phyloP scores from a whole-genome alignment of 2,888 invertebrate species.

The Onthophagus sagittarius region DNA sequence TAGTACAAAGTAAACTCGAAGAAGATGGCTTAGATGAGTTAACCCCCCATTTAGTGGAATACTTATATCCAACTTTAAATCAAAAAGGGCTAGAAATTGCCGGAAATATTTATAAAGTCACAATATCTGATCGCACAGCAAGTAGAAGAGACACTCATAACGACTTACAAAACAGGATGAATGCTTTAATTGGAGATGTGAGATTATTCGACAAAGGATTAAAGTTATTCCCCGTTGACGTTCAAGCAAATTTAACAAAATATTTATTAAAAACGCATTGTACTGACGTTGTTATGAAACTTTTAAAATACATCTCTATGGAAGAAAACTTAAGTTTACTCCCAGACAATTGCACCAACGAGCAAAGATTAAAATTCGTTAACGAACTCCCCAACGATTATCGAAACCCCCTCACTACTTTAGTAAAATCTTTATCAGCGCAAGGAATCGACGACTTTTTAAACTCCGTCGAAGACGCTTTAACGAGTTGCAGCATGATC shows the following conservation, averaged over 20 bases:
- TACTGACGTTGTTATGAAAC: slow-evolving; percentile 74
- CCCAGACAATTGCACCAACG: slow-evolving; percentile 57
- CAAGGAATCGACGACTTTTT: slow-evolving; percentile 77
- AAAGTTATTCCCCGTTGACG: slow-evolving; percentile 58
- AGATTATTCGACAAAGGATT: slow-evolving; percentile 78
- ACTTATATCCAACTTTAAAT: slow-evolving; percentile 66
- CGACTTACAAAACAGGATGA: slow-evolving; percentile 78
- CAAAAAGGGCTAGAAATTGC: slow-evolving; percentile 64
- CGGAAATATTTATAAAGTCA: slow-evolving; percentile 69
- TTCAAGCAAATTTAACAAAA: slow-evolving; percentile 69
- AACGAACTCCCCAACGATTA: slow-evolving; percentile 67
- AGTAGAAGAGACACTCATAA: slow-evolving; percentile 73
- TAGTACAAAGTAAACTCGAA: slow-evolving; percentile 59
- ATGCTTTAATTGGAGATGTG: slow-evolving; percentile 69
- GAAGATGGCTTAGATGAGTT: slow-evolving; percentile 74
- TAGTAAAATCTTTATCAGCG: slow-evolving; percentile 67
- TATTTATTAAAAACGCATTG: slow-evolving; percentile 83
- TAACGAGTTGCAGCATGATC: slow-evolving; percentile 72
- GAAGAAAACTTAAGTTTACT: slow-evolving; percentile 65
- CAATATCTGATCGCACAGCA: slow-evolving; percentile 67
- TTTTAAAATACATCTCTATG: slow-evolving; percentile 73
- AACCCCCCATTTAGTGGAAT: slow-evolving; percentile 61
- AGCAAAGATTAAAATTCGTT: slow-evolving; percentile 67
- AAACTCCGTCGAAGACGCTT: slow-evolving; percentile 65
- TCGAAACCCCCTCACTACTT: slow-evolving; percentile 59